Evolutionary conservation across 2,888 invertebrate species (phyloP).

Genomic region (Caenorhabditis doughertyi): DNA sequence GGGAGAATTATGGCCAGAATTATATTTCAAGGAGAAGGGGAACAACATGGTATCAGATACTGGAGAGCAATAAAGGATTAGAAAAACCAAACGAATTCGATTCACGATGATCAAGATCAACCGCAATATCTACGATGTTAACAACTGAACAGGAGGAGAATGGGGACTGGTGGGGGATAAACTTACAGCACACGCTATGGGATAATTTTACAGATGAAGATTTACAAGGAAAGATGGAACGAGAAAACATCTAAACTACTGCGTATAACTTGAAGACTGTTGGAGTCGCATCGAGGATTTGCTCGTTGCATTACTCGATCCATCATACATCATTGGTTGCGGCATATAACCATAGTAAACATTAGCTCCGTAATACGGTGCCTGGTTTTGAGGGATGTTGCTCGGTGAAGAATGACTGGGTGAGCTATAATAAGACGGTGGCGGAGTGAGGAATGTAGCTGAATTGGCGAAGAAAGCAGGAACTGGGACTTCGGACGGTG

Average conservation of each 20-base stretch:
- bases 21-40: neutral
- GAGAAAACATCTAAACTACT: neutral
- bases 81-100: constrained; percentile 1
- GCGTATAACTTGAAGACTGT: too few relatives aligned
- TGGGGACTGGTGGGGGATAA: neutral
- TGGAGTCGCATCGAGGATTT: neutral
- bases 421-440: constrained; percentile 32
- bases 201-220: constrained; percentile 30
- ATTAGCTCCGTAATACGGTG: constrained; percentile 42
- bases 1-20: constrained; percentile 1
- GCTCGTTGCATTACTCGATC: neutral
- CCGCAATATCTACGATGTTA: constrained; percentile 19
- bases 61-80: constrained; percentile 6
- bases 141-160: constrained; percentile 18
- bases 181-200: constrained; percentile 39
- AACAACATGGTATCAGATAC: constrained; percentile 10
- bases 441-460: constrained; percentile 43
- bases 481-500: constrained; percentile 5
- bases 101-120: neutral
- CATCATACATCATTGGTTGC: constrained; percentile 12
- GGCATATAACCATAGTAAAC: constrained; percentile 51
- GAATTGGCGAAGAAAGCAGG: constrained; percentile 28
- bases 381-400: neutral
- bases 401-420: constrained; percentile 16
- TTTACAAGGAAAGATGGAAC: constrained; percentile 6